These are phyloP conservation scores for Phenganax subtilis DNA, from an alignment of 92 coral and sea anemone species.

Conservation along the genomic window DNA sequence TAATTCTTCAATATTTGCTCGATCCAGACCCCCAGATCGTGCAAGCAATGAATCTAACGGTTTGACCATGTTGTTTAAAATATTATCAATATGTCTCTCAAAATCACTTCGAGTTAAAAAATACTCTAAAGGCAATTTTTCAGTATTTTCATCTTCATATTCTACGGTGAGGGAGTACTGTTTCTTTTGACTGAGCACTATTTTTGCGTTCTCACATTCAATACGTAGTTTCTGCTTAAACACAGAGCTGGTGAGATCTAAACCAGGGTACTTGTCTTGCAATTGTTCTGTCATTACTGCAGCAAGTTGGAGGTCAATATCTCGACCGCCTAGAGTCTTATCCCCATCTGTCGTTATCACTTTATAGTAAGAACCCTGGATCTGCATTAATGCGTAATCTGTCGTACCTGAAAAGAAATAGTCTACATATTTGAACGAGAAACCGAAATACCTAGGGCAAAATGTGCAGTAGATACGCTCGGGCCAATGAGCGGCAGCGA, in stretches of 20 bases:
- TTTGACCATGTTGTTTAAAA: constrained; percentile 13
- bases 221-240: constrained; percentile 32
- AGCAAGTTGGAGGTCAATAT: constrained; percentile 22
- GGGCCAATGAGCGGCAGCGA: too few species aligned
- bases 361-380: neutral
- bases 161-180: constrained; percentile 23
- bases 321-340: constrained; percentile 34
- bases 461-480: too few species aligned
- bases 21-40: neutral
- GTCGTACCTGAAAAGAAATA: constrained; percentile 3
- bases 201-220: constrained; percentile 22
- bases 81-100: neutral
- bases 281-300: constrained; percentile 1
- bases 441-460: too few species aligned
- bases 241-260: neutral
- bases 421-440: too few species aligned
- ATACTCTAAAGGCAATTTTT: constrained; percentile 6
- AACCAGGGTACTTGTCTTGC: neutral
- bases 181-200: constrained; percentile 11
- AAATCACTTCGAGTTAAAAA: constrained; percentile 15
- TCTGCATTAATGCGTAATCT: constrained; percentile 36
- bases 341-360: constrained; percentile 33
- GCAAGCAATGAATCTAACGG: constrained; percentile 17
- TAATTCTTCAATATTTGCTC: constrained; percentile 14
- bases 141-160: neutral